phyloP scores from a whole-genome alignment of 2,797 vertebrate genomes.

The Pseudotriccus pelzelni region DNA sequence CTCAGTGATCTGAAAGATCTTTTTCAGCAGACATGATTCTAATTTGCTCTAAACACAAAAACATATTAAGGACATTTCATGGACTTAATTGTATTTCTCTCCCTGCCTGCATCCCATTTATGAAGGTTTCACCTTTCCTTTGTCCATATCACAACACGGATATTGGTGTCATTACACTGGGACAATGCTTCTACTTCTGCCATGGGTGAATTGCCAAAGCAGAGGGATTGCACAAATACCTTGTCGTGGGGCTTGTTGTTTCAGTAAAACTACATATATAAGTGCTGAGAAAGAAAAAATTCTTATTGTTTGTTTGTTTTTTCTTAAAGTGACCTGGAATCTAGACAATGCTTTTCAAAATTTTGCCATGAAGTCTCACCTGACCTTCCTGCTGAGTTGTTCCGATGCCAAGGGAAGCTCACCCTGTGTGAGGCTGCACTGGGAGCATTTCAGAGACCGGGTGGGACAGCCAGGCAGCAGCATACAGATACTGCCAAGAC shows the following conservation, averaged over 20 bases:
- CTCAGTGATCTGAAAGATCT: neutral
- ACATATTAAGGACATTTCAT: neutral
- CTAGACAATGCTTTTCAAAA: neutral
- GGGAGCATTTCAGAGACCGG: fast-evolving
- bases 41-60: neutral
- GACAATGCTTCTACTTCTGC: neutral
- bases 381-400: fast-evolving
- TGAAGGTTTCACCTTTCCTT: neutral
- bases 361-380: neutral
- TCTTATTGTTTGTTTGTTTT: neutral
- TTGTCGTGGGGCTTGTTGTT: neutral
- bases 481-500: fast-evolving
- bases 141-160: fast-evolving
- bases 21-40: neutral
- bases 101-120: fast-evolving
- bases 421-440: fast-evolving
- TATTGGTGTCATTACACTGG: neutral
- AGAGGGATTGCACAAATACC: neutral
- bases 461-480: fast-evolving
- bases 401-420: neutral
- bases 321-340: neutral
- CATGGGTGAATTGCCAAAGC: neutral
- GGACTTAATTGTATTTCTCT: neutral
- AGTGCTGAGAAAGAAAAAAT: neutral
- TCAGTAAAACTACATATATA: neutral